Evolutionary conservation across 2,888 invertebrate genomes (phyloP).

Genomic region (Eugnorisma glareosa): DNA sequence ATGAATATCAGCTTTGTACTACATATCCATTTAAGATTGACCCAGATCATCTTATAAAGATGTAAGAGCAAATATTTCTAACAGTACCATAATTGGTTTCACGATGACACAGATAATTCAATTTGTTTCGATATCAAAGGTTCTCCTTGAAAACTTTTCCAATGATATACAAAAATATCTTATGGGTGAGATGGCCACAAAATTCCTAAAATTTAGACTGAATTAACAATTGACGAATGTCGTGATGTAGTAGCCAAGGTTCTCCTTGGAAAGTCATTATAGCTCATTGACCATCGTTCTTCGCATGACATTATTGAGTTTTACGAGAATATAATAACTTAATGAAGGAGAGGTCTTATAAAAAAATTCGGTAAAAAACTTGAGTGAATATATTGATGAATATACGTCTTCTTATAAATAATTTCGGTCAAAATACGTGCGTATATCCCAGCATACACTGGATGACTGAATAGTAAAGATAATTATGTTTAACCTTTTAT

Average conservation of each 20-base stretch:
- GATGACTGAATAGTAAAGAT: background rate
- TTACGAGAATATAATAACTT: background rate
- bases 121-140: background rate
- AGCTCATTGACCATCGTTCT: background rate
- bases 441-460: background rate
- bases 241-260: background rate
- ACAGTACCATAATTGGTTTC: slow-evolving; percentile 17
- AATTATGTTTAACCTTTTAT: background rate
- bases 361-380: too few relatives aligned
- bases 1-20: slow-evolving; percentile 9
- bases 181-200: background rate
- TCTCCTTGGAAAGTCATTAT: background rate
- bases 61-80: slow-evolving; percentile 31
- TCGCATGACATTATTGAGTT: background rate
- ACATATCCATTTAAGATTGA: slow-evolving; percentile 24
- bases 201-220: background rate
- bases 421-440: background rate
- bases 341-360: too few relatives aligned
- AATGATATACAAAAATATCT: background rate
- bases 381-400: background rate
- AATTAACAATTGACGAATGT: background rate
- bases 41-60: slow-evolving; percentile 42
- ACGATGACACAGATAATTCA: slow-evolving; percentile 4
- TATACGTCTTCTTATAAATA: background rate
- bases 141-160: background rate